A percentile compares a stretch with the other conserved stretches of the same genome.
Evolutionary conservation across 2,113 vertebrate species (phyloP).

Genomic region (Caranx ignobilis): DNA sequence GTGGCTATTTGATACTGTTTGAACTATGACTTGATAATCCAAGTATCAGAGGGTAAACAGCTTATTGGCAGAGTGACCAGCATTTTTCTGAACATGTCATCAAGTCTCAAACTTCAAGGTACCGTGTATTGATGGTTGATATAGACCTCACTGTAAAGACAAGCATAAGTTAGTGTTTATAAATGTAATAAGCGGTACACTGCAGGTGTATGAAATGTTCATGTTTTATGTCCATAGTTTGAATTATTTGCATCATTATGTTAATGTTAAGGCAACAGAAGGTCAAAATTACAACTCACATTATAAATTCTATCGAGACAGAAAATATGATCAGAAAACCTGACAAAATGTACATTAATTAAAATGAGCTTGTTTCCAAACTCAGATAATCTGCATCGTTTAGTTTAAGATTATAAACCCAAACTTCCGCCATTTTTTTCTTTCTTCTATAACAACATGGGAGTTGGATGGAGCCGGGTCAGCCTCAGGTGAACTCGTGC

Average conservation of each 20-base stretch:
- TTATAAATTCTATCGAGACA: background rate
- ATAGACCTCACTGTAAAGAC: slow-evolving; percentile 1
- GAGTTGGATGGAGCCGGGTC: background rate
- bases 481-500: slow-evolving; percentile 10
- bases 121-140: background rate
- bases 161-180: slow-evolving; percentile 20
- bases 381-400: too few species aligned
- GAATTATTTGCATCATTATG: background rate
- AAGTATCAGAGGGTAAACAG: background rate
- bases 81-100: background rate
- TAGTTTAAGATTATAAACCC: too few species aligned
- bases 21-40: background rate
- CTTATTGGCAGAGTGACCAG: background rate
- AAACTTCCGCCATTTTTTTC: too few species aligned
- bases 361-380: background rate
- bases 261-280: background rate
- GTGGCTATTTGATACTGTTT: too few species aligned
- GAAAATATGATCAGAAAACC: background rate
- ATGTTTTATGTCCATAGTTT: background rate
- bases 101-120: background rate
- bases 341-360: background rate
- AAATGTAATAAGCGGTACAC: background rate
- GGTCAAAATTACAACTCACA: background rate
- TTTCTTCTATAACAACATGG: too few species aligned
- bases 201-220: background rate